Evolutionary conservation across 1,140 invertebrate species (phyloP).

Genomic region (Drosophila arawakana): DNA sequence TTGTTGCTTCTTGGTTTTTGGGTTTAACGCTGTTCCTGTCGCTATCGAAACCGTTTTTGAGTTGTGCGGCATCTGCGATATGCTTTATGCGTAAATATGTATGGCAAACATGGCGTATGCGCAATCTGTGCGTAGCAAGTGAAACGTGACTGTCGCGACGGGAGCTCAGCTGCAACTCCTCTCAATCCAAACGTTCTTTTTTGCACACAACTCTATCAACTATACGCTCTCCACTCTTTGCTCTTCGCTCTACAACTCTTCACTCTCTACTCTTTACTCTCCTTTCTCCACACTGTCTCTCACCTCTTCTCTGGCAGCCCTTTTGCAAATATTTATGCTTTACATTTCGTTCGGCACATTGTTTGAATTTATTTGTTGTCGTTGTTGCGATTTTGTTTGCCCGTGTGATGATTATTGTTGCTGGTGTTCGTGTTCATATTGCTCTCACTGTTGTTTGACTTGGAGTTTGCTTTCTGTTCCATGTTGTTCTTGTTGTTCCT

Average conservation of each 20-base stretch:
- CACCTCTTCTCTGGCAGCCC: slow-evolving; percentile 36
- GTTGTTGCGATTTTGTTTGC: slow-evolving; percentile 73
- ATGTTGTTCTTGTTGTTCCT: slow-evolving; percentile 6
- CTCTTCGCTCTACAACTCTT: neutral
- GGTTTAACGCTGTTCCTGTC: neutral
- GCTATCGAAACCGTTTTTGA: slow-evolving; percentile 40
- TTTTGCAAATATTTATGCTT: slow-evolving; percentile 82
- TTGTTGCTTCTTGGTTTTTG: slow-evolving; percentile 30
- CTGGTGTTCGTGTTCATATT: slow-evolving; percentile 15
- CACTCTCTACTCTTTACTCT: neutral
- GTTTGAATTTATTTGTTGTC: slow-evolving; percentile 82
- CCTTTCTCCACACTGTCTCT: neutral
- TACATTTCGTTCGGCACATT: slow-evolving; percentile 80
- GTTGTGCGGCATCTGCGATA: slow-evolving; percentile 33
- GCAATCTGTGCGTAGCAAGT: slow-evolving; percentile 57
- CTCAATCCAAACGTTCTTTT: neutral
- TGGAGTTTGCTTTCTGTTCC: slow-evolving; percentile 49
- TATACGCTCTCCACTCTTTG: too few relatives aligned
- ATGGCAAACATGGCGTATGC: slow-evolving; percentile 76
- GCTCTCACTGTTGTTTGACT: slow-evolving; percentile 14
- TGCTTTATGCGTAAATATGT: slow-evolving; percentile 74
- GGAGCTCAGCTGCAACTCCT: slow-evolving; percentile 63
- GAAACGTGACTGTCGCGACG: slow-evolving; percentile 72
- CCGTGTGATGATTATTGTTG: slow-evolving; percentile 74
- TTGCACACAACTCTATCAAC: too few relatives aligned